These are phyloP conservation scores for Nysson spinosus DNA, from an alignment of 2,888 invertebrate species.

Conservation along the genomic window DNA sequence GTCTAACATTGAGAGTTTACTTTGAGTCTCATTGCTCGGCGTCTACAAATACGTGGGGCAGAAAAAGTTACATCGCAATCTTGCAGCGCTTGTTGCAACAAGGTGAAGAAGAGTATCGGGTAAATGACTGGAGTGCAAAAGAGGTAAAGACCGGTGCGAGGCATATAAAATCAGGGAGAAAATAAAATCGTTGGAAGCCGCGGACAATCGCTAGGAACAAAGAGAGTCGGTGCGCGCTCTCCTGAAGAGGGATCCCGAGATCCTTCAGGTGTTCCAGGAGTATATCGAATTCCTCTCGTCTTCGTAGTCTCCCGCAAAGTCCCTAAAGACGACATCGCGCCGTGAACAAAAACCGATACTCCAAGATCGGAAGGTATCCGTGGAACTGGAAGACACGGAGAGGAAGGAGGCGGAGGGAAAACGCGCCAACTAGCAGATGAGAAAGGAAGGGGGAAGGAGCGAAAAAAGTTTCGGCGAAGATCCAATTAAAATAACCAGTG, in stretches of 20 bases:
- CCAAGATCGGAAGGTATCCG: conserved; percentile 38
- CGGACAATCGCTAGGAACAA: conserved; percentile 12
- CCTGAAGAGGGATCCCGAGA: conserved; percentile 19
- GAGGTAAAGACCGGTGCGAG: not conserved
- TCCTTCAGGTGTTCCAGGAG: conserved; percentile 24
- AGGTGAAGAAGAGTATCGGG: not conserved
- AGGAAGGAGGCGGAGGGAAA: conserved; percentile 35
- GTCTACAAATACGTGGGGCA: too few relatives aligned
- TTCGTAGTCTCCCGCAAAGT: conserved; percentile 19
- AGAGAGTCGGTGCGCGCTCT: not conserved
- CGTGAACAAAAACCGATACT: conserved; percentile 49
- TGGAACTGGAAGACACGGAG: conserved; percentile 26
- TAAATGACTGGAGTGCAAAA: not conserved
- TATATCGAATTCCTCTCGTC: conserved; percentile 45
- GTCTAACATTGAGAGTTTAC: too few relatives aligned
- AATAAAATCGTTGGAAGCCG: not conserved
- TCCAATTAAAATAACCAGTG: conserved; percentile 77
- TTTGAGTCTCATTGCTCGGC: too few relatives aligned
- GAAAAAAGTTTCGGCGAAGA: conserved; percentile 74
- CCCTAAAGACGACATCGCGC: conserved; percentile 33
- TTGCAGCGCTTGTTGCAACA: not conserved
- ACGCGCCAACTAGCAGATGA: conserved; percentile 13
- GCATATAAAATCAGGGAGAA: not conserved
- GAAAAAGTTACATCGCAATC: too few relatives aligned
- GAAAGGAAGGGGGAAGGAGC: conserved; percentile 38